These are phyloP conservation scores for Gambusia holbrooki DNA, from an alignment of 2,113 vertebrate species.

Conservation along the genomic window DNA sequence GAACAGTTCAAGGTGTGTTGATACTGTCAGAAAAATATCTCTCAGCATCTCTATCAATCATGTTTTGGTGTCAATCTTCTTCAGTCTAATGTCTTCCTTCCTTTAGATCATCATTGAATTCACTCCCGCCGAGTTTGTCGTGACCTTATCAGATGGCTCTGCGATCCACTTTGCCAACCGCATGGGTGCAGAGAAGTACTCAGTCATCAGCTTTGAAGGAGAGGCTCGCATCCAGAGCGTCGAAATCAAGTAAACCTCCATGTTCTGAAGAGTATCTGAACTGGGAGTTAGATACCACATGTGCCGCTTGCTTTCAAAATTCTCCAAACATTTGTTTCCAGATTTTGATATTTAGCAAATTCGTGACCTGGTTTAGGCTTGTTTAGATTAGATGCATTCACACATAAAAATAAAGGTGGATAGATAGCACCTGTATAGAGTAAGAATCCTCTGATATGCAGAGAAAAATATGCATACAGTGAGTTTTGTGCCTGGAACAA, in stretches of 20 bases:
- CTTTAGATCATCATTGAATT: slow-evolving; percentile 72
- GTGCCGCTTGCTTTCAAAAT: not conserved
- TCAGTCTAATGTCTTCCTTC: not conserved
- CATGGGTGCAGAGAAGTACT: slow-evolving; percentile 70
- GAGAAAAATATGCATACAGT: not conserved
- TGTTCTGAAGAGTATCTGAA: not conserved
- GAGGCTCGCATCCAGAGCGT: slow-evolving; percentile 66
- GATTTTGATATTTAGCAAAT: not conserved
- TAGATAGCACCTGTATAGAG: not conserved
- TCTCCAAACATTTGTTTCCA: too few relatives aligned
- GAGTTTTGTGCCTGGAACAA: not conserved
- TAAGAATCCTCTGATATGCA: not conserved
- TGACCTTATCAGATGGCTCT: slow-evolving; percentile 72
- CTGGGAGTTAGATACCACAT: not conserved
- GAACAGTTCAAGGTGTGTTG: slow-evolving; percentile 73
- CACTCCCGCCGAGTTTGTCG: slow-evolving; percentile 69
- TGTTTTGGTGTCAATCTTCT: not conserved
- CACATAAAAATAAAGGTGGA: not conserved
- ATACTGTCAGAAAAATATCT: too few relatives aligned
- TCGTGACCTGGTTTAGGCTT: not conserved
- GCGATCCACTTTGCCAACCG: slow-evolving; percentile 81
- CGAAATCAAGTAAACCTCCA: slow-evolving; percentile 66
- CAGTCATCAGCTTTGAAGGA: slow-evolving; percentile 58
- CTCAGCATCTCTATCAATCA: not conserved
- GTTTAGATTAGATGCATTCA: not conserved